Evolutionary conservation across 2,113 vertebrate species (phyloP), one percentile per base, ranked within the genome.

Genomic region (Orthonyx spaldingii): DNA sequence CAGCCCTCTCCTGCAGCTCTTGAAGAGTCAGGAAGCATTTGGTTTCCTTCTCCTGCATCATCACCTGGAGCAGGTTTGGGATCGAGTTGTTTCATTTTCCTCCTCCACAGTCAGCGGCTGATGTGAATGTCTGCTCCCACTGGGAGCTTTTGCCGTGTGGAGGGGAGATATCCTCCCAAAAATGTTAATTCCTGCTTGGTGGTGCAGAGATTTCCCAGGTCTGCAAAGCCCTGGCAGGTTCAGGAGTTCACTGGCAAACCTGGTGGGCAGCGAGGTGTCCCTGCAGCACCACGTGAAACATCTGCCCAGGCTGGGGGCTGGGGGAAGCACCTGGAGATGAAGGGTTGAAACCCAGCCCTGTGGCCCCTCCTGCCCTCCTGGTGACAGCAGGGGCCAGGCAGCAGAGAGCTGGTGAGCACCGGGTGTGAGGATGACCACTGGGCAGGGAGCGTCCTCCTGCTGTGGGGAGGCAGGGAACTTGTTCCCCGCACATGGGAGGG

Each of bases 141-240:
- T 10, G 8, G 5, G 61, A 88, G 61, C 52, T 78, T 93, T 87
- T 85, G 22, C 60, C 2, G 0, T 44, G 24, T 78, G 50, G 42
- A 90, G 14, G n/a, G 82, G 82, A 76, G 61, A 94, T 76, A 96
- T 60, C 93, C 78, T 85, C 91, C 93, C 79, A 93, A 82, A 94
- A 94, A 88, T 93, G 91, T 94, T 93, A 95, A 94, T 92, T 87
- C 91, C 82, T 15, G 0, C 56, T 82, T 63, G 69, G 28, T 59
- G 53, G 52, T 32, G 65, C 70, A 71, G 82, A 35, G 70, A 63
- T 93, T 87, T 92, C 78, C 64, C 56, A 47, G 78, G 77, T 93
- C 72, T 84, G 10, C 74, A 87, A 84, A 93, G 78, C 90, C 15
- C 69, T 53, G 37, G 53, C 59, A 78, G 82, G 88, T 93, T 95